These are phyloP conservation scores for Catocala sponsa DNA, from an alignment of 2,888 invertebrate species.

Conservation along the genomic window DNA sequence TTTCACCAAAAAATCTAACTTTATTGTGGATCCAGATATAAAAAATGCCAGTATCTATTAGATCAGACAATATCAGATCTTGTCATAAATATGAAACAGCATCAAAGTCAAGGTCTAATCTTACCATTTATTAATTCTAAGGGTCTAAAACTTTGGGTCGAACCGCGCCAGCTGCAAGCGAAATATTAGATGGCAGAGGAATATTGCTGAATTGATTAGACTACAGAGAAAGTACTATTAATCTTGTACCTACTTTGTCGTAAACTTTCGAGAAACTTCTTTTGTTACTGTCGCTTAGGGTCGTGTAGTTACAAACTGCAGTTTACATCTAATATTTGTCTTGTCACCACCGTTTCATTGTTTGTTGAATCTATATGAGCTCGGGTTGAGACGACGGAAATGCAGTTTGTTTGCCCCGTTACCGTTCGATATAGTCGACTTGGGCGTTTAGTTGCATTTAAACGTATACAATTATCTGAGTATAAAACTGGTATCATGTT, in stretches of 20 bases:
- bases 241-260: too few species aligned
- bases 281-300: not conserved
- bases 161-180: not conserved
- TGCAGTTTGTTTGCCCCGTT: too few species aligned
- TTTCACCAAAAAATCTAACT: too few species aligned
- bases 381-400: not conserved
- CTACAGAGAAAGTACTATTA: too few species aligned
- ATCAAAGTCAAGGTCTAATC: not conserved
- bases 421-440: too few species aligned
- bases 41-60: too few species aligned
- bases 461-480: too few species aligned
- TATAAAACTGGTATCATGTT: too few species aligned
- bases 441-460: too few species aligned
- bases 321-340: conserved; percentile 4
- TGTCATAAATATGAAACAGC: not conserved
- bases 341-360: not conserved
- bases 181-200: not conserved
- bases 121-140: not conserved
- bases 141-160: not conserved
- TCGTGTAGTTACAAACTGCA: conserved; percentile 1
- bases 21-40: too few species aligned
- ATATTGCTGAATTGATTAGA: not conserved
- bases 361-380: not conserved
- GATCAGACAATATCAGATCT: too few species aligned
- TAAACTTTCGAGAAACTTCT: not conserved